Base-by-base conservation (phyloP, 2,113 vertebrate species). In the Clinocottus analis region DNA sequence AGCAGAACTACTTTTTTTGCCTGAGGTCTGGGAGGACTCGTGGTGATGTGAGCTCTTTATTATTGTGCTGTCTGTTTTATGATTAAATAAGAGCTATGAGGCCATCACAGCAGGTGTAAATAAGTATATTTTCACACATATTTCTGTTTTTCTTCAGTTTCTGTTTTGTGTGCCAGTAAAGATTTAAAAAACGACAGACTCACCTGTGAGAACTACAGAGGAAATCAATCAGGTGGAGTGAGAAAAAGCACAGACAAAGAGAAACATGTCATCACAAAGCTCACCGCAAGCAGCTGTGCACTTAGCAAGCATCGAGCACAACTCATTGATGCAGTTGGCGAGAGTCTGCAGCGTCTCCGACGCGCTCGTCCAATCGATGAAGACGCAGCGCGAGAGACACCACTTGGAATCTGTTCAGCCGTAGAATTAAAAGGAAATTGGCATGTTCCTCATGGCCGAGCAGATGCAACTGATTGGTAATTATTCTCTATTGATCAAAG, bases 131-230 rank as follows among this genome's bases (percentile, higher is more conserved):
- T 58, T 21, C 23, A 23, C 17, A 61, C 33, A 56, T 47, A 16
- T 43, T 43, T 14, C 13, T 16, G 7, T 47, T n/a, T 47, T 47
- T 45, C 14, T 27, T 62, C 60, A 29, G 2, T 65, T 33, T 56
- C 16, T 21, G 27, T 68, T 45, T 35, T 35, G 21, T 47, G 8
- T 53, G 14, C 25, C 7, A 17, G 17, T 7, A 75, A 73, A 16
- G 43, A 67, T 37, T 19, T 79, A 82, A 82, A 77, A 19, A 63
- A 77, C 17, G 55, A 68, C 55, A n/a, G 7, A 93, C 95, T 93
- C 85, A 95, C 95, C 94, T 95, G 95, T 65, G 95, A 91, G 84
- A 93, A 94, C 94, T 95, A 75, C 47, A 72, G 72, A 75, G 63
- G 51, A 55, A 75, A 90, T 85, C 74, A 82, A 56, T 62, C 61